Evolutionary conservation across 2,797 vertebrate species (phyloP).

Genomic region (Pseudomugil gertrudae): DNA sequence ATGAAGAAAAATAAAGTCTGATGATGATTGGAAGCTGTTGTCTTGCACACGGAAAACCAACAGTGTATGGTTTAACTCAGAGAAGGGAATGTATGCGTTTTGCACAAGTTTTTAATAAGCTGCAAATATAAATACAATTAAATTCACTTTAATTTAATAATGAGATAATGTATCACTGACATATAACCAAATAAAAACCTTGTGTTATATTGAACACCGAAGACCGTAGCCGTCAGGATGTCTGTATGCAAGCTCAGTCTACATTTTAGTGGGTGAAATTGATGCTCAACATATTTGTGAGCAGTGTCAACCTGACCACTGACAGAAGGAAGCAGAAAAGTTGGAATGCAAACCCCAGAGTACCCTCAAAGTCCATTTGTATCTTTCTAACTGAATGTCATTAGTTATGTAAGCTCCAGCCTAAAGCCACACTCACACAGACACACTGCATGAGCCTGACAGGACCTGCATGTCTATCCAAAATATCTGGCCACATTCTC

Average conservation of each 20-base stretch:
- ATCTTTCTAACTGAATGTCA: slow-evolving; percentile 39
- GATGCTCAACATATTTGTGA: slow-evolving; percentile 5
- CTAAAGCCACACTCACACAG: slow-evolving; percentile 17
- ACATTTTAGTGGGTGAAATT: slow-evolving; percentile 10
- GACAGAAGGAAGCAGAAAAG: slow-evolving; percentile 28
- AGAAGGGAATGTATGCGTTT: no score
- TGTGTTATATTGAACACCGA: background rate
- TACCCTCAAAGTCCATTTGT: slow-evolving; percentile 21
- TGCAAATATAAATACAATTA: background rate
- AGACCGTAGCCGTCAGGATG: background rate
- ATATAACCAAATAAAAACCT: background rate
- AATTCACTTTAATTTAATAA: background rate
- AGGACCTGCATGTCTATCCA: slow-evolving; percentile 35
- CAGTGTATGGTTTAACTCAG: no score
- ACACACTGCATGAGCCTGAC: slow-evolving; percentile 27
- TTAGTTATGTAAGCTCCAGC: slow-evolving; percentile 46
- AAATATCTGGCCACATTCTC: slow-evolving; percentile 26
- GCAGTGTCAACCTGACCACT: slow-evolving; percentile 5
- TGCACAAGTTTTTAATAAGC: background rate
- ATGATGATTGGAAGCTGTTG: no score
- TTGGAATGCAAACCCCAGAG: slow-evolving; percentile 1
- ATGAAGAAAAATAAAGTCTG: no score
- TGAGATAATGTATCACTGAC: background rate
- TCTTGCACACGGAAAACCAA: no score
- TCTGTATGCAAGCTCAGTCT: background rate